Base-by-base conservation (phyloP, 2,113 vertebrate species). In the Tamias sibiricus region DNA sequence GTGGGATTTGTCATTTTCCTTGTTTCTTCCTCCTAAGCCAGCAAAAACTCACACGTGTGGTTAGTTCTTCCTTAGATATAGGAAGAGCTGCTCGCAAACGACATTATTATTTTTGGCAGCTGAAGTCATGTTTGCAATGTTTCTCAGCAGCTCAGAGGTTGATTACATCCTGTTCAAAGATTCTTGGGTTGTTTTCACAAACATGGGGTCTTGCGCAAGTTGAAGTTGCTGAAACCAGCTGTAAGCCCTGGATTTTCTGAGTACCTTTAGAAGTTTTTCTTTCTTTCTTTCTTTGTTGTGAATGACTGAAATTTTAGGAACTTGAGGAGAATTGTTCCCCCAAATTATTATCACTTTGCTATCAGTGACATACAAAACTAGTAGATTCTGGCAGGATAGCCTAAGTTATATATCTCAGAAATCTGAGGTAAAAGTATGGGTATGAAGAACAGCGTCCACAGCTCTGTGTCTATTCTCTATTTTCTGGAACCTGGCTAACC, bases 131-230 rank as follows among this genome's bases (percentile, higher is more conserved):
- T 98, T 98, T 98, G 96, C 98, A 98, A 95, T 74, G 88, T 95
- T 97, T 98, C 98, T 98, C 98, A 95, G 98, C 62, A 97, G 97
- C 97, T 97, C 69, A 62, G 98, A 98, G 97, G 98, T 92, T 98
- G 98, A 98, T 98, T 98, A 98, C 98, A 98, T 99, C 98, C 98
- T 98, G 98, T 97, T 96, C 92, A 94, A 96, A 97, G 97, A 97
- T 98, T 98, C 98, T 93, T 92, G 92, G 90, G 69, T 88, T 87
- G 87, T 92, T 98, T 97, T 98, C 97, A 95, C 96, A 97, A 98
- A 97, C 95, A 57, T 87, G 91, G 28, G 94, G 80, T 82, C 95
- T 97, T 97, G 92, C 95, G 96, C 94, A 98, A 98, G 92, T 22
- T 84, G 1, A 94, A 95, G 93, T 92, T 90, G 89, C 84, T 90